phyloP scores from a whole-genome alignment of 2,113 vertebrate species.

The Sinosuthora webbiana region DNA sequence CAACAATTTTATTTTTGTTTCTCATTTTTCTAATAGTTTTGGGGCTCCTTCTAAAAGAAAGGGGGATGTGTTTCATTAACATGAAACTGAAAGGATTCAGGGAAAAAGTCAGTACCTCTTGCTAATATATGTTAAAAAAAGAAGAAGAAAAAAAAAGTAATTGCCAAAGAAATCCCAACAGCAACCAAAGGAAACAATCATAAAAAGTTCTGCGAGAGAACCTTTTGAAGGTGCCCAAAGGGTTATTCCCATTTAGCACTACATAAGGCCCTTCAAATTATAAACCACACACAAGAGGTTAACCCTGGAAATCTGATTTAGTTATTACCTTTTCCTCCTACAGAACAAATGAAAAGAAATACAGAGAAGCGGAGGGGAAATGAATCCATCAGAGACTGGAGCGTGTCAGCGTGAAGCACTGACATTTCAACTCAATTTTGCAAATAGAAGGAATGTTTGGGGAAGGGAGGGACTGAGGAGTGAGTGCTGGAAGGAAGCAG shows the following conservation, averaged over 20 bases:
- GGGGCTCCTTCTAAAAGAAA: background rate
- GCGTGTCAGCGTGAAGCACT: background rate
- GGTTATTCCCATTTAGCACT: conserved; percentile 1
- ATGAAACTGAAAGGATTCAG: background rate
- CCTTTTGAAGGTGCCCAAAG: background rate
- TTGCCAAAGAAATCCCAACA: background rate
- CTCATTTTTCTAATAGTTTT: background rate
- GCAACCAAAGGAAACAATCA: background rate
- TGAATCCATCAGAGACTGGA: conserved; percentile 28
- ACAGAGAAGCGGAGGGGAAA: background rate
- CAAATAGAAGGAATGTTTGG: conserved; percentile 47
- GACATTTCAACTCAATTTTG: conserved; percentile 49
- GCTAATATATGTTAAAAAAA: background rate
- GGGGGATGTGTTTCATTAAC: background rate
- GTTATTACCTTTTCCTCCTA: background rate
- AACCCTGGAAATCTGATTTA: conserved; percentile 43
- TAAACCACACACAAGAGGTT: background rate
- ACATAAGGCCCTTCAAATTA: background rate
- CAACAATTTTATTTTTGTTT: background rate
- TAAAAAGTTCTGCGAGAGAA: background rate
- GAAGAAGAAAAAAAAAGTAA: background rate
- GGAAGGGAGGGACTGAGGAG: background rate
- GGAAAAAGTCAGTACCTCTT: background rate
- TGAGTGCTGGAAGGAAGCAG: background rate
- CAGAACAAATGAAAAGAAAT: conserved; percentile 34